Evolutionary conservation across 2,113 vertebrate species (phyloP).

Genomic region (Lota lota): DNA sequence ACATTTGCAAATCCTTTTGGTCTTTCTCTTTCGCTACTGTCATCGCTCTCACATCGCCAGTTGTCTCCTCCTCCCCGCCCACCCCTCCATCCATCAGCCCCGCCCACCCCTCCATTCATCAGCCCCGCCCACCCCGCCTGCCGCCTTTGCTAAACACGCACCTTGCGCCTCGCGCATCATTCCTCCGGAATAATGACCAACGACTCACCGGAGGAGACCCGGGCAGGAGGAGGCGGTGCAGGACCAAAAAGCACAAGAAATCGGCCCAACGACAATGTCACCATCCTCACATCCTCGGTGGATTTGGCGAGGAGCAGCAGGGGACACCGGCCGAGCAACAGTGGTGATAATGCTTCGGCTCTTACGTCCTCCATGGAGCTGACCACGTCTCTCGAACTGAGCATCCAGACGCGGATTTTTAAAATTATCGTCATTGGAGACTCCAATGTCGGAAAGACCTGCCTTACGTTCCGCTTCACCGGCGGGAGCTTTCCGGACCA

Average conservation of each 20-base stretch:
- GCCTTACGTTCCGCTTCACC: conserved; percentile 95
- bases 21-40: no score
- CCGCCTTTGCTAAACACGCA: conserved; percentile 15
- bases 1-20: no score
- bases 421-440: conserved; percentile 98
- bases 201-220: conserved; percentile 66
- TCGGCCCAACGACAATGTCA: conserved; percentile 67
- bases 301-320: conserved; percentile 49
- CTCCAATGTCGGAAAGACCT: conserved; percentile 97
- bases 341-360: conserved; percentile 41
- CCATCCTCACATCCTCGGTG: conserved; percentile 67
- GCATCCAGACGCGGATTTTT: conserved; percentile 93
- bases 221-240: conserved; percentile 16
- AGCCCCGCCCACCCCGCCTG: conserved; percentile 4
- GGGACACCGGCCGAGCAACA: conserved; percentile 52
- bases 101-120: conserved; percentile 19
- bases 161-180: conserved; percentile 41
- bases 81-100: neutral
- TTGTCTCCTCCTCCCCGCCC: no score
- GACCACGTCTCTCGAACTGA: conserved; percentile 83
- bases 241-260: conserved; percentile 18
- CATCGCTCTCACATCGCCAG: no score
- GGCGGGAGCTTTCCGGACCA: conserved; percentile 90
- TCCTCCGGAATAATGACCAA: conserved; percentile 68
- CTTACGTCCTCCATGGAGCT: conserved; percentile 71